Evolutionary conservation across 1,140 invertebrate species (phyloP).

Genomic region (Linepithema humile): DNA sequence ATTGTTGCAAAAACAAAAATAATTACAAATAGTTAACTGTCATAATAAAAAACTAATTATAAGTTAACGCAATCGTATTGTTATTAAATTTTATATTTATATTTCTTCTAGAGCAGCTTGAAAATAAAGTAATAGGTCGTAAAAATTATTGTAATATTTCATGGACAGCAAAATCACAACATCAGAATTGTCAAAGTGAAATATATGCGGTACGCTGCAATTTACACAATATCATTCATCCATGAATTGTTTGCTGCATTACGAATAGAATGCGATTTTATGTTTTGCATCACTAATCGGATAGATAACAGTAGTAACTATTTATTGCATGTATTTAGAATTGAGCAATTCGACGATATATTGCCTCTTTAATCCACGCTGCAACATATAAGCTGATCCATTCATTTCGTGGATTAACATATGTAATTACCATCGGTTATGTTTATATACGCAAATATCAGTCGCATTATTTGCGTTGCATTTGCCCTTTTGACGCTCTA

Average conservation of each 20-base stretch:
- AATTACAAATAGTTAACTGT: background rate
- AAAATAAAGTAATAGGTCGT: background rate
- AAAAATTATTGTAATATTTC: background rate
- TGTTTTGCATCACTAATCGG: conserved; percentile 10
- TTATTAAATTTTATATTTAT: background rate
- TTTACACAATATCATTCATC: background rate
- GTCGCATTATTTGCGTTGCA: background rate
- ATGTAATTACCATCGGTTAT: background rate
- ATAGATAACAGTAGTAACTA: conserved; percentile 24
- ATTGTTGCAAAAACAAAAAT: background rate
- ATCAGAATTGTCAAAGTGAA: background rate
- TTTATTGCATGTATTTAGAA: conserved; percentile 23
- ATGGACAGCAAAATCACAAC: background rate
- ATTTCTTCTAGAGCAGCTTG: background rate
- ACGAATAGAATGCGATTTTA: background rate
- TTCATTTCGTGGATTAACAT: conserved; percentile 6
- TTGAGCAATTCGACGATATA: background rate
- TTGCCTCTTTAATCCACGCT: conserved; percentile 20
- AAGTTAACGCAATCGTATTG: background rate
- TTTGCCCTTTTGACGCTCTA: background rate
- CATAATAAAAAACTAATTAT: background rate
- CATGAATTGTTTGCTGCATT: conserved; percentile 1
- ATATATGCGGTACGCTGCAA: background rate
- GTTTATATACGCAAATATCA: conserved; percentile 8
- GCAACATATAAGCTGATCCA: background rate